Evolutionary conservation across 1,140 invertebrate species (phyloP).

Genomic region (Muscidifurax raptorellus): DNA sequence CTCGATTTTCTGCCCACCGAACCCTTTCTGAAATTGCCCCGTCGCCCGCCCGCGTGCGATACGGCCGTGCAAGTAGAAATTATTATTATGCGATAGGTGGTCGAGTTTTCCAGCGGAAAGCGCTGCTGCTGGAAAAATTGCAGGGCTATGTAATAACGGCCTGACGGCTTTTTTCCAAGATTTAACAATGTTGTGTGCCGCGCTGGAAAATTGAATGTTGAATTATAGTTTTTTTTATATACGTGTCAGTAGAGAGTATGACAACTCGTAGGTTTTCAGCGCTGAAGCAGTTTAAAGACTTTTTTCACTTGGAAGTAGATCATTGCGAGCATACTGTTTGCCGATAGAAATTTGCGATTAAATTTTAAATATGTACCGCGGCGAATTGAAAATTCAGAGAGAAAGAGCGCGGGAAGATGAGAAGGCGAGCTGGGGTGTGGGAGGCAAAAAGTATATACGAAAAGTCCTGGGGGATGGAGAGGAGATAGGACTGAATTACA

Average conservation of each 20-base stretch:
- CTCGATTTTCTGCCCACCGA: constrained; percentile 50
- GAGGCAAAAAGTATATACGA: constrained; percentile 47
- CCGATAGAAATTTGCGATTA: constrained; percentile 1
- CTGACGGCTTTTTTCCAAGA: background rate
- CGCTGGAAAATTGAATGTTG: background rate
- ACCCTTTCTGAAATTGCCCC: constrained; percentile 51
- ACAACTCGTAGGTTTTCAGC: no score
- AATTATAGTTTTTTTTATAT: background rate
- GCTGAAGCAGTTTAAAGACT: background rate
- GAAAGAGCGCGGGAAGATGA: background rate
- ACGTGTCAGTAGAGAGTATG: no score
- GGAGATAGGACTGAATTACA: constrained; percentile 69
- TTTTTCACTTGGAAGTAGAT: background rate
- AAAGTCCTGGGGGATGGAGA: constrained; percentile 56
- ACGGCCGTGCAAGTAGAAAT: constrained; percentile 16
- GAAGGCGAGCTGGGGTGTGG: constrained; percentile 48
- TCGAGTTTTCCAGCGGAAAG: constrained; percentile 16
- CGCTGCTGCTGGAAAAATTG: background rate
- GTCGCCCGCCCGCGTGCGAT: background rate
- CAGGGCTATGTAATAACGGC: background rate
- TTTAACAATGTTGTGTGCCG: background rate
- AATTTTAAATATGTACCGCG: constrained; percentile 24
- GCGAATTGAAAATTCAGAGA: constrained; percentile 44
- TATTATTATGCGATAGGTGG: constrained; percentile 51
- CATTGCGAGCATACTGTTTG: no score